Conservation (phyloP, 2,888 invertebrate genomes). For the Erannis defoliaria region DNA sequence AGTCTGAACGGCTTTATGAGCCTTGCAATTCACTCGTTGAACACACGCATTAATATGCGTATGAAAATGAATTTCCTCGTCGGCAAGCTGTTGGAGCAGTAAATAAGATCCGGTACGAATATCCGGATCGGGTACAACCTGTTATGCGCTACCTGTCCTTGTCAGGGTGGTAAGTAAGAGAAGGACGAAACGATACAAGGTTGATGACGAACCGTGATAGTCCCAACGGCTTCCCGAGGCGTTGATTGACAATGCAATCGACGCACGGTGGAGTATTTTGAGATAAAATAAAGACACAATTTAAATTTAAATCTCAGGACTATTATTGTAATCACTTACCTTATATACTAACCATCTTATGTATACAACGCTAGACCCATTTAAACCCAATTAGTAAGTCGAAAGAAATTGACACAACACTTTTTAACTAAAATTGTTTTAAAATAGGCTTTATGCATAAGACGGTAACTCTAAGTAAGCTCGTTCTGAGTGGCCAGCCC, state of each 20-base stretch:
- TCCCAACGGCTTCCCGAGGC: conserved; percentile 63
- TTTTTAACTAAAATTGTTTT: too few relatives aligned
- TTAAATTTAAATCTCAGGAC: too few relatives aligned
- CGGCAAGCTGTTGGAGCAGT: conserved; percentile 70
- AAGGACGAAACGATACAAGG: conserved; percentile 50
- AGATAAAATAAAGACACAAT: too few relatives aligned
- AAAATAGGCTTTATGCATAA: too few relatives aligned
- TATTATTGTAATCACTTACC: too few relatives aligned
- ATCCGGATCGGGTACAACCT: conserved; percentile 59
- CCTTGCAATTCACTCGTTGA: conserved; percentile 19
- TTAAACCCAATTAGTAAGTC: too few relatives aligned
- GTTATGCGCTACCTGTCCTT: conserved; percentile 48
- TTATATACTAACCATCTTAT: too few relatives aligned
- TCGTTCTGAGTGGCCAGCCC: too few relatives aligned
- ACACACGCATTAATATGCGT: conserved; percentile 68
- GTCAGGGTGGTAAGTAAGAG: conserved; percentile 43
- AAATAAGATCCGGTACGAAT: conserved; percentile 80
- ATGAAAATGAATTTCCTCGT: conserved; percentile 73
- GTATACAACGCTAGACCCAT: too few relatives aligned
- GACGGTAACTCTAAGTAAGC: too few relatives aligned
- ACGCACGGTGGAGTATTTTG: conserved; percentile 55
- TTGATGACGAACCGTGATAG: conserved; percentile 64
- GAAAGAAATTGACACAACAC: too few relatives aligned
- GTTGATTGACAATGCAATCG: conserved; percentile 79
- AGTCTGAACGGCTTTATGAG: background rate